A percentile compares a stretch with the other conserved stretches of the same genome.
Conservation (phyloP, 2,888 invertebrate genomes). For the Ophion obscuratus region DNA sequence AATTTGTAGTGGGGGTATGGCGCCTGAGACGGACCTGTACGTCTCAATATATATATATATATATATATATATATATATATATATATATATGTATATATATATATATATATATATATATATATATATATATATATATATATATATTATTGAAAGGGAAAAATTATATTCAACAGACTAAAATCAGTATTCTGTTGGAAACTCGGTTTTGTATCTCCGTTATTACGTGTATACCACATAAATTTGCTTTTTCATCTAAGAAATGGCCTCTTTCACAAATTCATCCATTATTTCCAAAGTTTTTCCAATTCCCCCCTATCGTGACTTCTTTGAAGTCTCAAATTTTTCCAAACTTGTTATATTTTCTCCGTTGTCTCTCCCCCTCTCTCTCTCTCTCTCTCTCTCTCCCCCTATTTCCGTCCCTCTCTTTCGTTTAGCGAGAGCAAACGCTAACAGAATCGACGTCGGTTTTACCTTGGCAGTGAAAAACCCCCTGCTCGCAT, state of each 20-base stretch:
- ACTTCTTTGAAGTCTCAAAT: not conserved
- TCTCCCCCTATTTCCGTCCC: not conserved
- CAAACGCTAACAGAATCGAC: conserved; percentile 7
- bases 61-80: not conserved
- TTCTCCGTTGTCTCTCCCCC: not conserved
- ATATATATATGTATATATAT: too few relatives aligned
- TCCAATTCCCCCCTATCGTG: not conserved
- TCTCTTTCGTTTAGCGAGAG: conserved; percentile 26
- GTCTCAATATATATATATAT: too few relatives aligned
- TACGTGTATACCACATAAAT: not conserved
- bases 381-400: not conserved
- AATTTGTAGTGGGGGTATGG: too few relatives aligned
- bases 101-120: not conserved
- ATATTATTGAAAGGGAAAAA: not conserved
- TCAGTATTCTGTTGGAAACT: not conserved
- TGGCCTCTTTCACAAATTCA: not conserved
- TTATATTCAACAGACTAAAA: too few relatives aligned
- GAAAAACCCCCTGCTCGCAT: conserved; percentile 47
- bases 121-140: too few relatives aligned
- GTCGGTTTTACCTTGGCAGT: conserved; percentile 51
- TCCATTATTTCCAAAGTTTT: not conserved
- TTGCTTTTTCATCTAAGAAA: not conserved
- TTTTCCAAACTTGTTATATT: not conserved
- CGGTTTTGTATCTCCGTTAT: not conserved
- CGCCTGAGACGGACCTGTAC: too few relatives aligned